Evolutionary conservation across 1,140 invertebrate genomes (phyloP), one percentile per base, ranked within the genome.

Genomic region (Trichonephila clavata): DNA sequence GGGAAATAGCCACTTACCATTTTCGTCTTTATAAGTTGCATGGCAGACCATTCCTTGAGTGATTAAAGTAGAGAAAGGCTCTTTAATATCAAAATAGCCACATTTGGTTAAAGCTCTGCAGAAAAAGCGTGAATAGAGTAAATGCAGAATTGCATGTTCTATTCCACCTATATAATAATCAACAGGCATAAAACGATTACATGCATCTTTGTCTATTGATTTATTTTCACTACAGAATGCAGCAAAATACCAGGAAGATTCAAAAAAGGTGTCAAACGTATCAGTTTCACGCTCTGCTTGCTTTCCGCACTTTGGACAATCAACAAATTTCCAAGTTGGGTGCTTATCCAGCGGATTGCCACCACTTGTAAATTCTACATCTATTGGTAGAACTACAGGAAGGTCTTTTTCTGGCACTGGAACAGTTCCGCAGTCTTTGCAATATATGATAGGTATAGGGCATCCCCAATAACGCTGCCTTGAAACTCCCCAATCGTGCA

Each of bases 141-240:
- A 61, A 61, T 83, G 80, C 27, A 83, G 32, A 50, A 83, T 50
- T 16, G 80, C 80, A 32, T 83, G 80, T 50, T 83, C 80, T 39
- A 83, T 50, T 14, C 80, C 80, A 14, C 80, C 80, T 13, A 83
- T 27, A 50, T 83, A 83, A 2, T 43, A n/a, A 50, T 83, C 80
- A 0, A 83, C 80, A 14, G 80, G 80, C 80, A 83, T 14, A 1
- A n/a, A 83, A 14, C 32, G 20, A 27, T 83, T n/a, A 16, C 20
- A 13, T 7, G 32, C 80, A 1, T 14, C 10, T n/a, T 43, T n/a
- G 8, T 16, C 27, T 3, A 14, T 14, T 1, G 32, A 14, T 3
- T 83, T 14, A 32, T 39, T 14, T 14, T 94, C 94, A 97, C 90
- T 14, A 16, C 7, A 20, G 20, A 43, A 50, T 27, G 32, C 39